Evolutionary conservation across 1,140 invertebrate genomes (phyloP).

Genomic region (Heterodera carotae): DNA sequence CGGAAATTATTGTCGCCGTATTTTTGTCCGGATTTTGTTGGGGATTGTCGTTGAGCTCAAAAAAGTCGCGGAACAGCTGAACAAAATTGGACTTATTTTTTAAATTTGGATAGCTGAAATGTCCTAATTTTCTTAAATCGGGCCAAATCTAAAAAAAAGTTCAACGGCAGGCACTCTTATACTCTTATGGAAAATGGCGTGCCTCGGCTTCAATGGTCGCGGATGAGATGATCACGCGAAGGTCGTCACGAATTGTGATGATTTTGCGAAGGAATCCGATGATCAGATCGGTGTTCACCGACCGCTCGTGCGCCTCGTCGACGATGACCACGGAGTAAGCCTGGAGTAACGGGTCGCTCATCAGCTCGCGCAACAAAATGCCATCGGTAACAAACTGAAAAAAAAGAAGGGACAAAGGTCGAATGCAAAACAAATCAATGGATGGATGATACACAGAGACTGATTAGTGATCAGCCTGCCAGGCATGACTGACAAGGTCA

Average conservation of each 20-base stretch:
- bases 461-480: no score
- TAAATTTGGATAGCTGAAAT: no score
- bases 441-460: not conserved
- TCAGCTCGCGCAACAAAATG: conserved; percentile 53
- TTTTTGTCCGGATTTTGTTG: conserved; percentile 69
- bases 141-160: no score
- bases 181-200: no score
- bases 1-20: conserved; percentile 79
- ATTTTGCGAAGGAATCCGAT: conserved; percentile 90
- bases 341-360: conserved; percentile 43
- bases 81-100: conserved; percentile 34
- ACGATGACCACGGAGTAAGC: conserved; percentile 76
- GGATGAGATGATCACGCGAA: conserved; percentile 79
- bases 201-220: conserved; percentile 93
- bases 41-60: conserved; percentile 74
- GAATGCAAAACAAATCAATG: conserved; percentile 74
- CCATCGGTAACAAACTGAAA: conserved; percentile 74
- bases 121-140: no score
- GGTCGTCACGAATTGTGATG: conserved; percentile 95
- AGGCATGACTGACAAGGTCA: no score
- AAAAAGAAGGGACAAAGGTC: conserved; percentile 65
- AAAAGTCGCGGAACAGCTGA: conserved; percentile 77
- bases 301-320: conserved; percentile 96
- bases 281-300: conserved; percentile 89
- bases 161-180: no score